Percentiles rank a stretch among this genome's conserved stretches.
These are phyloP conservation scores for Tribolium freemani DNA, from an alignment of 2,888 invertebrate species.

Conservation along the genomic window DNA sequence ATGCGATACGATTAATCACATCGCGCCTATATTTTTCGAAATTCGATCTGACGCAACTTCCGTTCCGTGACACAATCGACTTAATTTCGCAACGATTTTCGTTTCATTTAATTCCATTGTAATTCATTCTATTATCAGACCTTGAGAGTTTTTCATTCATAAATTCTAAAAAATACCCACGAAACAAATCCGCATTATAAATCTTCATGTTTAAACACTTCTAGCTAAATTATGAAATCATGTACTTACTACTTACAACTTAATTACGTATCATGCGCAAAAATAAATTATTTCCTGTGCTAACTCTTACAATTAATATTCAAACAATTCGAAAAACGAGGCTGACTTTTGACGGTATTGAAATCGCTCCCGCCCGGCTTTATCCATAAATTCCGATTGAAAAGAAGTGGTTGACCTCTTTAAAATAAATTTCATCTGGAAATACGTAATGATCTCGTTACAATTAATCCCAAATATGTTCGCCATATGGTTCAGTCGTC, in stretches of 20 bases:
- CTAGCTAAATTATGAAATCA: neutral
- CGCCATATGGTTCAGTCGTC: constrained; percentile 11
- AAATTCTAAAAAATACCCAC: constrained; percentile 3
- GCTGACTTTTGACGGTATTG: too few relatives aligned
- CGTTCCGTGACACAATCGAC: neutral
- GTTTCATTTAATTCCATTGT: neutral
- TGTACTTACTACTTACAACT: too few relatives aligned
- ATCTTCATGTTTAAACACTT: neutral
- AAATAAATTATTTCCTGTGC: neutral
- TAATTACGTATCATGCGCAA: too few relatives aligned
- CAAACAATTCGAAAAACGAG: too few relatives aligned
- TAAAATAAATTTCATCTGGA: constrained; percentile 2
- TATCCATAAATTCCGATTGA: too few relatives aligned
- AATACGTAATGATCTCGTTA: constrained; percentile 15
- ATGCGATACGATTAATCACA: too few relatives aligned
- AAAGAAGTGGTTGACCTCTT: neutral
- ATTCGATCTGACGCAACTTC: neutral
- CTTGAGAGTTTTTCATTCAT: constrained; percentile 11
- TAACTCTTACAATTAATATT: neutral
- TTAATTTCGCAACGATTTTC: neutral
- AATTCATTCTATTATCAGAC: neutral
- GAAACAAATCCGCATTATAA: neutral
- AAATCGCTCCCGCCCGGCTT: too few relatives aligned
- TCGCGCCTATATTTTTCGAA: neutral
- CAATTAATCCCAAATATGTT: constrained; percentile 26